These are phyloP conservation scores for Sesamia nonagrioides DNA, from an alignment of 1,140 invertebrate genomes.

Conservation along the genomic window DNA sequence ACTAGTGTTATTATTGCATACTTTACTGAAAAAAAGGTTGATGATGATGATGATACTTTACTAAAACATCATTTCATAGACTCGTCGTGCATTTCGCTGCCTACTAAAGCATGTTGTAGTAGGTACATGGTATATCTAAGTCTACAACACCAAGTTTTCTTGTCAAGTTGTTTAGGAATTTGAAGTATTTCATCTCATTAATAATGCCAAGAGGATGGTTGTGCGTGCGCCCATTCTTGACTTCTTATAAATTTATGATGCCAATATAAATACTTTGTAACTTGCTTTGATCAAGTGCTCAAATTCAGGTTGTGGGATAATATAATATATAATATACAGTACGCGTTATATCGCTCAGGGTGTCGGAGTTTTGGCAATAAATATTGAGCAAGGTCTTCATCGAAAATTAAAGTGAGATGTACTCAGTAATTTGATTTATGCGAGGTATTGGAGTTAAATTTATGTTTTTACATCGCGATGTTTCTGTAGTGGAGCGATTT, in stretches of 20 bases:
- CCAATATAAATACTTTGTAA: constrained; percentile 84
- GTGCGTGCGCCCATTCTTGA: constrained; percentile 71
- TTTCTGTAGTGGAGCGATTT: not conserved
- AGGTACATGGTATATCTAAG: too few relatives aligned
- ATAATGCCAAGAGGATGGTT: constrained; percentile 69
- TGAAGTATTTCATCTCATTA: constrained; percentile 78
- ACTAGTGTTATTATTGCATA: not conserved
- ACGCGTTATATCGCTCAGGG: constrained; percentile 30
- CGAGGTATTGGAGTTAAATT: constrained; percentile 7
- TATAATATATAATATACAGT: constrained; percentile 28
- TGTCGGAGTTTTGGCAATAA: constrained; percentile 40
- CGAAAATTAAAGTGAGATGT: constrained; percentile 39
- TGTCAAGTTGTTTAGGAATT: constrained; percentile 74
- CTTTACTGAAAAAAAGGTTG: too few relatives aligned
- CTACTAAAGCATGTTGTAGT: too few relatives aligned
- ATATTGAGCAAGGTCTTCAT: constrained; percentile 36
- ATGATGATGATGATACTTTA: too few relatives aligned
- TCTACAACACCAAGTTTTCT: constrained; percentile 53
- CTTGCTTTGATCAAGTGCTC: constrained; percentile 70
- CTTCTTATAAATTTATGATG: constrained; percentile 85
- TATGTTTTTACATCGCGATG: not conserved
- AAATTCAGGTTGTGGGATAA: constrained; percentile 49
- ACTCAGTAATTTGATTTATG: constrained; percentile 21
- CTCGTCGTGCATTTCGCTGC: too few relatives aligned
- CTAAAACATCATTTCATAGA: too few relatives aligned